Evolutionary conservation across 2,113 vertebrate species (phyloP).

Genomic region (Okapia johnstoni): DNA sequence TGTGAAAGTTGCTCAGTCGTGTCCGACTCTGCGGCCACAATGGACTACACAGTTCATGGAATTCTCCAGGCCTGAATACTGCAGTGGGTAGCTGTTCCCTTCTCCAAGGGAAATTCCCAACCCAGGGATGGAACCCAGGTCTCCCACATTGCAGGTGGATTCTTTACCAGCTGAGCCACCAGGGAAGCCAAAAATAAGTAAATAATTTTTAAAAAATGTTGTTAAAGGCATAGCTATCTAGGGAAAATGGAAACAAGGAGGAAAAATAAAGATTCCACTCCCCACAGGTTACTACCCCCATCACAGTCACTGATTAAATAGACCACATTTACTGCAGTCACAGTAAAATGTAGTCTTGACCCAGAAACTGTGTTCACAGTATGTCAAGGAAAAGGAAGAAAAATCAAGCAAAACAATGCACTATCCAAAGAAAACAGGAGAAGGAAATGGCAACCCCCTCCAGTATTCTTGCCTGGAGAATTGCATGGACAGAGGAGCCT

Average conservation of each 20-base stretch:
- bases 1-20: fast-evolving
- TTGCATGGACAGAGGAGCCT: not conserved
- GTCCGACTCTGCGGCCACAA: fast-evolving
- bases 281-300: not conserved
- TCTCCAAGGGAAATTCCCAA: not conserved
- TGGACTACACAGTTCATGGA: not conserved
- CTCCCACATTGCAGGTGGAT: not conserved
- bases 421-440: not conserved
- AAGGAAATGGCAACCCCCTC: not conserved
- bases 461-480: not conserved
- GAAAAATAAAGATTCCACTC: not conserved
- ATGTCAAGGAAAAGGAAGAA: not conserved
- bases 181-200: not conserved
- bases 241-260: not conserved
- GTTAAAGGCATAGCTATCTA: not conserved
- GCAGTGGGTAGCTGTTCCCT: fast-evolving
- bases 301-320: not conserved
- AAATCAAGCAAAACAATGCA: not conserved
- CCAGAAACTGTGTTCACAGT: not conserved
- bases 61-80: not conserved
- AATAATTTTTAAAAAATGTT: not conserved
- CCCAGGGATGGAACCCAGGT: not conserved
- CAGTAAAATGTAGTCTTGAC: no score
- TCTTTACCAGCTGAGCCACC: not conserved
- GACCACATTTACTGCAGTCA: not conserved